Percentiles rank a stretch among this genome's conserved stretches.
Evolutionary conservation across 1,140 invertebrate genomes (phyloP).

Genomic region (Drosophila seguyi): DNA sequence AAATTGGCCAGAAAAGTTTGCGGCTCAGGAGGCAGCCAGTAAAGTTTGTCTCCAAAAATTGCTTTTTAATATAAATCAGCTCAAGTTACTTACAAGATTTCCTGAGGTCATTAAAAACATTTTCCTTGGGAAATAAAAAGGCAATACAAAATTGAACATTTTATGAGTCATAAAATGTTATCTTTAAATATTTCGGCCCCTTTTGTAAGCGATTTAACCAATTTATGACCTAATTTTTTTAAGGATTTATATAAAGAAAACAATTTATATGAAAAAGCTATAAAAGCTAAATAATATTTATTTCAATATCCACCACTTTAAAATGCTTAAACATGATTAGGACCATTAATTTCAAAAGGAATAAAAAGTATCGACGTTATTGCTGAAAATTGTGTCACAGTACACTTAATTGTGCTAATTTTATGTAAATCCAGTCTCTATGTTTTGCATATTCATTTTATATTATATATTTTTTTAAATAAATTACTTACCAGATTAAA

Average conservation of each 20-base stretch:
- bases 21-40: not conserved
- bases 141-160: constrained; percentile 1
- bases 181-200: not conserved
- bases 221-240: not conserved
- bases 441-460: not conserved
- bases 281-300: too few species aligned
- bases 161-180: constrained; percentile 7
- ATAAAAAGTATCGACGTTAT: not conserved
- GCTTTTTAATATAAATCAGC: constrained; percentile 20
- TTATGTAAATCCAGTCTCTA: not conserved
- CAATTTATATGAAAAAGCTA: too few species aligned
- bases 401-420: not conserved
- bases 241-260: not conserved
- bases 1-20: constrained; percentile 30
- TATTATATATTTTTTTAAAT: not conserved
- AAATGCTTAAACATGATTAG: not conserved
- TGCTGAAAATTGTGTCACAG: not conserved
- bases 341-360: not conserved
- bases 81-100: constrained; percentile 9
- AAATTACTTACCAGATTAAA: constrained; percentile 1
- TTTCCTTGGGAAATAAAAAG: not conserved
- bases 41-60: constrained; percentile 14
- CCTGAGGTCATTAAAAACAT: not conserved
- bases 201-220: not conserved
- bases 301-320: not conserved